Conservation (phyloP, 2,113 vertebrate species). For the Labeo rohita region DNA sequence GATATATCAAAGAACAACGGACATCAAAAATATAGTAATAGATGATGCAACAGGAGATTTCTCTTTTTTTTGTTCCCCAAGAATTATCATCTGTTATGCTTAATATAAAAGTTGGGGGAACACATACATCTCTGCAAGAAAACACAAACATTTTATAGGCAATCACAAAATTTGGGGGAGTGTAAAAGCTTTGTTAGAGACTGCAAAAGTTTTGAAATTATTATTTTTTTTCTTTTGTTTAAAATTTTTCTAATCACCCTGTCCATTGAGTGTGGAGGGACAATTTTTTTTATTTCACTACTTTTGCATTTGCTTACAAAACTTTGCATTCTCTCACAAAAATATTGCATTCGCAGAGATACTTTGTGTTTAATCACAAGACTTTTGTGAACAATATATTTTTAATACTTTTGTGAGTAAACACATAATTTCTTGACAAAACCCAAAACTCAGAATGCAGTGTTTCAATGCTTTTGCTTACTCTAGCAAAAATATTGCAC, state of each 20-base stretch:
- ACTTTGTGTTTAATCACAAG: background rate
- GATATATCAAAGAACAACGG: background rate
- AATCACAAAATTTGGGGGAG: too few relatives aligned
- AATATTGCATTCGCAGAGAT: background rate
- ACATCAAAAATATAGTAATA: background rate
- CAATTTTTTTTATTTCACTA: background rate
- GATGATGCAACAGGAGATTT: too few relatives aligned
- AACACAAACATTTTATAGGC: background rate
- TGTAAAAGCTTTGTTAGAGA: too few relatives aligned
- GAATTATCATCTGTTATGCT: too few relatives aligned
- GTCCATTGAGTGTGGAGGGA: background rate
- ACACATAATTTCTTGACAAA: background rate
- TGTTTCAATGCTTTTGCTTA: too few relatives aligned
- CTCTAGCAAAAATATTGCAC: too few relatives aligned
- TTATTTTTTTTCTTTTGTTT: background rate
- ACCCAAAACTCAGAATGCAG: too few relatives aligned
- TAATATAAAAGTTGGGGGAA: background rate
- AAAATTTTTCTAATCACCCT: background rate
- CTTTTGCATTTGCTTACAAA: background rate
- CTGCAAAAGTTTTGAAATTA: background rate
- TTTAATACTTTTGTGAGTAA: background rate
- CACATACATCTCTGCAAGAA: background rate
- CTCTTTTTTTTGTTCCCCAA: background rate
- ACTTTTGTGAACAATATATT: background rate
- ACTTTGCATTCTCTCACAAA: background rate